Evolutionary conservation across 2,113 vertebrate species (phyloP).

Genomic region (Accipiter virgatus): DNA sequence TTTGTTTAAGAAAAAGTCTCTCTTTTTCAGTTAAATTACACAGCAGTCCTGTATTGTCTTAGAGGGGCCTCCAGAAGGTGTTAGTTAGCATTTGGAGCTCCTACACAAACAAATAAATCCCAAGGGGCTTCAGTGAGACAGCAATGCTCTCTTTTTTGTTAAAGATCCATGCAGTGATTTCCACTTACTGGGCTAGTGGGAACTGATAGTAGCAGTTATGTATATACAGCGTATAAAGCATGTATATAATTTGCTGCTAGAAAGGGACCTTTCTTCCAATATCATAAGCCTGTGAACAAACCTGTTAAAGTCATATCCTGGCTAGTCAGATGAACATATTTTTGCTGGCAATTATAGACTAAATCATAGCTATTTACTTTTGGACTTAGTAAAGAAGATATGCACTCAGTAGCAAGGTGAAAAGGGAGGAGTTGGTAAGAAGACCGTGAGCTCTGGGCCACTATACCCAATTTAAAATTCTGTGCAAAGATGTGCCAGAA

Average conservation of each 20-base stretch:
- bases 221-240: background rate
- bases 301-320: background rate
- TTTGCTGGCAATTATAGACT: background rate
- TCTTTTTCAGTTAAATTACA: background rate
- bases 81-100: background rate
- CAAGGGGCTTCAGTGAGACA: background rate
- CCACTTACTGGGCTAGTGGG: background rate
- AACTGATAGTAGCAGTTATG: fast-evolving
- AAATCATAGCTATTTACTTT: background rate
- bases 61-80: background rate
- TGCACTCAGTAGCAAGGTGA: background rate
- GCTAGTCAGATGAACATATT: background rate
- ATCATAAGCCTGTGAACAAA: background rate
- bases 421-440: background rate
- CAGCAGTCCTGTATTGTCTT: background rate
- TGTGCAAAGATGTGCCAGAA: background rate
- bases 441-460: background rate
- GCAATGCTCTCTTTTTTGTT: background rate
- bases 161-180: background rate
- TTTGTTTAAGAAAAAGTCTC: background rate
- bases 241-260: background rate
- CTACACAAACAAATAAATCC: background rate
- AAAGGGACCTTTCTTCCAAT: background rate
- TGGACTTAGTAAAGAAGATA: background rate
- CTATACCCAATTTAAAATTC: background rate